These are phyloP conservation scores for Pholis gunnellus DNA, from an alignment of 2,113 vertebrate species.

Conservation along the genomic window DNA sequence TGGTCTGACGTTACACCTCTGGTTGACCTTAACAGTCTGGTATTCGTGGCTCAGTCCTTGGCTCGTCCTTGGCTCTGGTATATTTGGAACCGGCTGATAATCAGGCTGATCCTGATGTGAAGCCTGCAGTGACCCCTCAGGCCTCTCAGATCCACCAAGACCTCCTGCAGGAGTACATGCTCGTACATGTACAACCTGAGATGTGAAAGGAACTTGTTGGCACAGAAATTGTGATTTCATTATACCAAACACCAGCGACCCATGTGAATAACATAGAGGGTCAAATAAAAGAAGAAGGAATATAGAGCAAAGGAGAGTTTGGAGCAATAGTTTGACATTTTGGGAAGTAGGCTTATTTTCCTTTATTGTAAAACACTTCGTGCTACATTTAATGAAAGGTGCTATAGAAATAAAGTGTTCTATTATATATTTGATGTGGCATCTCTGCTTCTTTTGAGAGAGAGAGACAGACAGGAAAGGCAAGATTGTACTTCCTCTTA, in stretches of 20 bases:
- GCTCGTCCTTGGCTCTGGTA: constrained; percentile 32
- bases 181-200: not conserved
- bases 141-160: constrained; percentile 14
- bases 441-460: too few species aligned
- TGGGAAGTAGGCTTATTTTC: not conserved
- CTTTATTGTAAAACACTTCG: not conserved
- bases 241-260: not conserved
- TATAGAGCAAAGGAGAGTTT: not conserved
- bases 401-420: too few species aligned
- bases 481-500: too few species aligned
- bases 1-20: not conserved
- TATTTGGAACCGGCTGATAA: constrained; percentile 51
- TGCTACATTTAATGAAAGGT: too few species aligned
- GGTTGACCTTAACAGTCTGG: not conserved
- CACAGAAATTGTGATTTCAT: not conserved
- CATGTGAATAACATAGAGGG: not conserved
- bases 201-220: not conserved
- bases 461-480: too few species aligned
- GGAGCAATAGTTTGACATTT: not conserved
- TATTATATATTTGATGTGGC: too few species aligned
- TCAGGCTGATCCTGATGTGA: constrained; percentile 36
- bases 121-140: not conserved
- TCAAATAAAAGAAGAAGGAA: not conserved
- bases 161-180: not conserved
- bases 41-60: constrained; percentile 3